phyloP scores from a whole-genome alignment of 2,113 vertebrate genomes.

The Empidonax alnorum region DNA sequence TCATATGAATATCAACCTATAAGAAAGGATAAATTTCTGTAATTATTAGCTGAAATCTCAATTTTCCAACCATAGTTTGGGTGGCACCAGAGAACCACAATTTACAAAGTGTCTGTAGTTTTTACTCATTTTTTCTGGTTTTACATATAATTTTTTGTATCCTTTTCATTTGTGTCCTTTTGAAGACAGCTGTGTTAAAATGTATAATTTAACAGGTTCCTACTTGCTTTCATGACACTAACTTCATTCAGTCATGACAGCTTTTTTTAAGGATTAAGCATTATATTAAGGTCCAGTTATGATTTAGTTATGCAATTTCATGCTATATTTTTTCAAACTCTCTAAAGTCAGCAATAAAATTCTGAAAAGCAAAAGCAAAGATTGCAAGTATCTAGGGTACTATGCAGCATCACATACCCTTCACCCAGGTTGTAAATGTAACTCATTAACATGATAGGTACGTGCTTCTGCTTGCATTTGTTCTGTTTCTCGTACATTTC shows the following conservation, averaged over 20 bases:
- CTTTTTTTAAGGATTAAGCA: background rate
- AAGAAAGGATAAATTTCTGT: background rate
- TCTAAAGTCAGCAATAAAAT: background rate
- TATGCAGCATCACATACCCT: background rate
- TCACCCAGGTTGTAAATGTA: background rate
- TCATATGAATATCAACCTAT: background rate
- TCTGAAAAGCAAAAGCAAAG: background rate
- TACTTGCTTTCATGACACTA: constrained; percentile 31
- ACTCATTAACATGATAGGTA: background rate
- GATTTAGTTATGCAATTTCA: background rate
- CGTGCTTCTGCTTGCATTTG: background rate
- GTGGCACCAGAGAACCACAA: background rate
- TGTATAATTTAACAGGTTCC: constrained; percentile 38
- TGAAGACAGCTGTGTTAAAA: constrained; percentile 10
- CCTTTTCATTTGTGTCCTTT: constrained; percentile 15
- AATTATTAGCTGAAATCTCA: background rate
- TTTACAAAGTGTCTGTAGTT: background rate
- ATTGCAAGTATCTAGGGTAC: background rate
- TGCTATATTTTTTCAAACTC: background rate
- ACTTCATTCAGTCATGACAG: constrained; percentile 23
- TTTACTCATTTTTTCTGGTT: background rate
- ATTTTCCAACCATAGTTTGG: background rate
- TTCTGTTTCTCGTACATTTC: background rate
- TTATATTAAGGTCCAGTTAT: constrained; percentile 46
- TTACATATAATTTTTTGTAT: background rate